Conservation (phyloP, 2,888 invertebrate species). For the Tinea semifulvella region DNA sequence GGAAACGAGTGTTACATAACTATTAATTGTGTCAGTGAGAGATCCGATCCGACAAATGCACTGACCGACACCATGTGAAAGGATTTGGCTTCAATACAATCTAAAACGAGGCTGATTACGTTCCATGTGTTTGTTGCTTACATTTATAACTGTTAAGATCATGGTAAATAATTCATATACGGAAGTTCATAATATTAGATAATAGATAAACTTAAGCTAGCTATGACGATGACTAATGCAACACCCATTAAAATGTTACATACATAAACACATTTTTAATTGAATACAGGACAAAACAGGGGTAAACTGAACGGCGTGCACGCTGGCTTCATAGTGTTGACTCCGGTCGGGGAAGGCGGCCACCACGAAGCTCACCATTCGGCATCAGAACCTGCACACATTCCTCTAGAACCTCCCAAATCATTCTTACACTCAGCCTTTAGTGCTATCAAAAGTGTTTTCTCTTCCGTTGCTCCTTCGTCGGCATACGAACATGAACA, state of each 20-base stretch:
- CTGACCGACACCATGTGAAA: not conserved
- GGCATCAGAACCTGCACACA: slow-evolving; percentile 27
- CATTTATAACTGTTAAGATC: too few species aligned
- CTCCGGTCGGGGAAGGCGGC: slow-evolving; percentile 42
- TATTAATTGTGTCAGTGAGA: not conserved
- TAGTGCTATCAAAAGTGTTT: slow-evolving; percentile 49
- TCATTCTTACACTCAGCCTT: slow-evolving; percentile 49
- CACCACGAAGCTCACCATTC: slow-evolving; percentile 34
- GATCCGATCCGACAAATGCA: not conserved
- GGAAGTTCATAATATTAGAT: too few species aligned
- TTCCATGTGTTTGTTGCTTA: too few species aligned
- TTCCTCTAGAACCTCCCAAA: slow-evolving; percentile 45
- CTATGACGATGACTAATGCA: too few species aligned
- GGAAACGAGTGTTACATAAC: not conserved
- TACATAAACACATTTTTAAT: slow-evolving; percentile 2
- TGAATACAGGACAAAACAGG: slow-evolving; percentile 50
- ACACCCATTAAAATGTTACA: not conserved
- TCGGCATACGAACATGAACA: slow-evolving; percentile 15
- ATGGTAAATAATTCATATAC: too few species aligned
- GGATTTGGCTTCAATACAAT: not conserved
- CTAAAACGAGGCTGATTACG: not conserved
- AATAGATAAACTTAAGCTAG: too few species aligned
- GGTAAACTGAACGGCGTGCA: slow-evolving; percentile 55
- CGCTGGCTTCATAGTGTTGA: slow-evolving; percentile 53
- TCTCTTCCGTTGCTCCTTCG: slow-evolving; percentile 28